Base-by-base conservation (phyloP, 2,113 vertebrate genomes). In the Tor tambroides region DNA sequence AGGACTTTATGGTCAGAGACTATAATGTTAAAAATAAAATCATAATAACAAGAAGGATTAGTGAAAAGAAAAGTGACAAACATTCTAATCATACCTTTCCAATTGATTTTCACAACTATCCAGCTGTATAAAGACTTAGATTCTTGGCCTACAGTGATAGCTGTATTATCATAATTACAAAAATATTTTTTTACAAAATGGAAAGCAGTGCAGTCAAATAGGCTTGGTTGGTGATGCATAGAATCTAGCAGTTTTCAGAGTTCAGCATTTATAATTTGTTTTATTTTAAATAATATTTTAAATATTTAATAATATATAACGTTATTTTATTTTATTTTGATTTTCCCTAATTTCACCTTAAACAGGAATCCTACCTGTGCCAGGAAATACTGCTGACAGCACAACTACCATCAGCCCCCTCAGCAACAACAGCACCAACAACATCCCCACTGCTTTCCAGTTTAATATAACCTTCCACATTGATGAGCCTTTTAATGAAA, bases 401-500 rank as follows among this genome's bases (percentile, higher is more conserved):
- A 59, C 0, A 19, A 54, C 51, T 8, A 59, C 23, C 56, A 26
- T 0, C 10, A n/a, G n/a, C n/a, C n/a, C n/a, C n/a, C n/a, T n/a
- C n/a, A 6, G 1, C 38, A 41, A 0, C 2, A 41, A 43, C 41
- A 43, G 1, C 7, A 43, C 41, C 8, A 30, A 0, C n/a, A 63
- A 0, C 61, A 26, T 1, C n/a, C 0, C 11, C n/a, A 12, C 1
- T 67, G 2, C 0, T 26, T 17, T 30, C 30, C 12, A 28, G 7
- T 69, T 69, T 7, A 19, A 7, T 19, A 17, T 69, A 19, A 0
- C 0, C 15, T 69, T 69, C 30, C 7, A 8, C 65, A 69, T 69
- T 6, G 8, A 9, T 4, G 6, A 0, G 1, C 4, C 2, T 32
- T 69, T 69, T 7, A 4, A 0, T 19, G 30, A 4, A 0, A 2